Evolutionary conservation across 30 jellyfish, hydroid and myxozoan species (phyloP), one percentile per base, ranked within the genome.

Genomic region (Aurelia sp.): DNA sequence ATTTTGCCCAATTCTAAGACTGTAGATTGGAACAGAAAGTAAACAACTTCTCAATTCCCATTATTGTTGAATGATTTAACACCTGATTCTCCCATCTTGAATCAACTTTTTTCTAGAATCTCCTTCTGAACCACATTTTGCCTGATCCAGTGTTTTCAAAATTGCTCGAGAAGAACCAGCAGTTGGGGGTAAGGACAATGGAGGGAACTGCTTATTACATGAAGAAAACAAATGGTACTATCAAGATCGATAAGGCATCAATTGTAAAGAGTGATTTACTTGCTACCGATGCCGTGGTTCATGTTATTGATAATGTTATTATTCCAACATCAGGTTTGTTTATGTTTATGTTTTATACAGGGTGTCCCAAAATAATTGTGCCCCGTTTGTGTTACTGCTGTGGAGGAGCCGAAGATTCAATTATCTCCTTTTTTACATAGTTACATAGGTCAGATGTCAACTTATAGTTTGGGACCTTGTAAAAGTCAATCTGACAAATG

Each of bases 291-390:
- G 90, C 90, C 3, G 96, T 88, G 19, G 47, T 88, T 48, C 96
- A 88, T 63, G 81, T 88, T 7, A 53, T 78, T 11, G 96, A 78
- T 40, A 50, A 19, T 5, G 96, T 88, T 15, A 33, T 88, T 13
- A 41, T 88, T 16, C 96, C 96, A 11, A 77, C 89, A 10, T 88
- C 96, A 88, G 96, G 96, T 88, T 8, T 16, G 44, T 55, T 30
- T 20, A 44, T 44, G 55, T 44, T 44, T 44, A 5, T 44, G 55
- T 7, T 7, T 44, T n/a, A n/a, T n/a, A n/a, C n/a, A n/a, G n/a
- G n/a, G n/a, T n/a, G n/a, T n/a, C n/a, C n/a, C n/a, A n/a, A n/a
- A n/a, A n/a, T n/a, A n/a, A n/a, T n/a, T n/a, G n/a, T n/a, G n/a
- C n/a, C n/a, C n/a, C n/a, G n/a, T n/a, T n/a, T n/a, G n/a, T n/a